Conservation (phyloP, 2,888 invertebrate genomes). For the Camponotus fellah region DNA sequence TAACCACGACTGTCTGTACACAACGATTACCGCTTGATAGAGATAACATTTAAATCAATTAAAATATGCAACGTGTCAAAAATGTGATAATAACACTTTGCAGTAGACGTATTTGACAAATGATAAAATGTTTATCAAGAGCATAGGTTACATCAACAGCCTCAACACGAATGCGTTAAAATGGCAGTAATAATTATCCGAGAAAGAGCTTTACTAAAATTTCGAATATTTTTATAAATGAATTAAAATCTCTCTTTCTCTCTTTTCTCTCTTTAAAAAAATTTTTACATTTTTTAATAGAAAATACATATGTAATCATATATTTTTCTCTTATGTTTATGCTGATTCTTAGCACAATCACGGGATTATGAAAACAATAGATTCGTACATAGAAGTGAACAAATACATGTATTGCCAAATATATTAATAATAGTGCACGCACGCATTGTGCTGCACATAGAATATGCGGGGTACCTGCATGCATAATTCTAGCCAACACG, state of each 20-base stretch:
- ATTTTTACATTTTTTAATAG: slow-evolving; percentile 3
- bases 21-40: slow-evolving; percentile 23
- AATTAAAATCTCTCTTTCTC: background rate
- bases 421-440: slow-evolving; percentile 14
- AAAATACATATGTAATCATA: background rate
- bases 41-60: slow-evolving; percentile 64
- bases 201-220: slow-evolving; percentile 13
- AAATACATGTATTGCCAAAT: slow-evolving; percentile 7
- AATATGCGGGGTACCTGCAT: background rate
- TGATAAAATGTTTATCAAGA: slow-evolving; percentile 56
- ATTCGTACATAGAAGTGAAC: background rate
- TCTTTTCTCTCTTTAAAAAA: background rate
- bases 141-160: slow-evolving; percentile 46
- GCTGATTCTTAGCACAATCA: background rate
- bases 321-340: background rate
- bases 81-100: slow-evolving; percentile 46
- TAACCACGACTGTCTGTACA: background rate
- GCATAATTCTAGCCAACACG: slow-evolving; percentile 34
- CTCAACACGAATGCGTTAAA: slow-evolving; percentile 35
- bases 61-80: slow-evolving; percentile 52
- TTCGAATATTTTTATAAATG: slow-evolving; percentile 2
- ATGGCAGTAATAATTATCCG: slow-evolving; percentile 23
- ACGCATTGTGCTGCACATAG: background rate
- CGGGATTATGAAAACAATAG: slow-evolving; percentile 8
- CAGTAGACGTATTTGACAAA: slow-evolving; percentile 26